These are phyloP conservation scores for Bombus confusus DNA, from an alignment of 1,140 invertebrate genomes.

Conservation along the genomic window DNA sequence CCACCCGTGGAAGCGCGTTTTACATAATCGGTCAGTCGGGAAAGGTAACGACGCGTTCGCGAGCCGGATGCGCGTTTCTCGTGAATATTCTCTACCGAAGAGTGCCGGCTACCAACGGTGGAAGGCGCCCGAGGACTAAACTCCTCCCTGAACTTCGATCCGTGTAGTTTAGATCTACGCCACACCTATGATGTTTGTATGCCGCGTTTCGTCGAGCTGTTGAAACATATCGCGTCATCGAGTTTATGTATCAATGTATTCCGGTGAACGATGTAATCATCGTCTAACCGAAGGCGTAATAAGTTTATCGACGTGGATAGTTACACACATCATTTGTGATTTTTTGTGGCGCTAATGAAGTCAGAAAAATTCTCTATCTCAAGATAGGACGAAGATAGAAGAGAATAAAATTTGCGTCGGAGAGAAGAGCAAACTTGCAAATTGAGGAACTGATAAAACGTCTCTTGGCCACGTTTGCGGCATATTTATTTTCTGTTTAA, in stretches of 20 bases:
- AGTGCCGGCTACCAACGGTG: background rate
- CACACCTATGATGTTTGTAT: conserved; percentile 30
- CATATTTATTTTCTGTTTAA: too few relatives aligned
- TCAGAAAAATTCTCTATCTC: background rate
- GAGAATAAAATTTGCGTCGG: background rate
- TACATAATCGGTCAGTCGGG: conserved; percentile 66
- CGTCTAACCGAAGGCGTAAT: background rate
- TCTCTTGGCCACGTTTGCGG: too few relatives aligned
- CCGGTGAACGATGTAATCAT: conserved; percentile 33
- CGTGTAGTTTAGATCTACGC: conserved; percentile 11
- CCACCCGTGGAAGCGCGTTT: conserved; percentile 66
- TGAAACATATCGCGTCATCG: conserved; percentile 18
- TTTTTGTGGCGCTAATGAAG: too few relatives aligned
- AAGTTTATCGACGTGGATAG: background rate
- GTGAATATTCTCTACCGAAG: conserved; percentile 21
- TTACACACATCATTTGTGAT: too few relatives aligned
- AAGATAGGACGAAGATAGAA: background rate
- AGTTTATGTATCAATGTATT: background rate
- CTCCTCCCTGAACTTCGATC: conserved; percentile 16
- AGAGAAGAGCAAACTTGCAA: background rate
- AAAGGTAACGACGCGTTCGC: conserved; percentile 50
- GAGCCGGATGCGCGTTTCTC: conserved; percentile 54
- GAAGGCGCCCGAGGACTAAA: background rate
- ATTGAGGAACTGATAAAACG: too few relatives aligned
- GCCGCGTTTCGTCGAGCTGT: conserved; percentile 7